Evolutionary conservation across 2,888 invertebrate species (phyloP), one percentile per base, ranked within the genome.

Genomic region (Synergus japonicus): DNA sequence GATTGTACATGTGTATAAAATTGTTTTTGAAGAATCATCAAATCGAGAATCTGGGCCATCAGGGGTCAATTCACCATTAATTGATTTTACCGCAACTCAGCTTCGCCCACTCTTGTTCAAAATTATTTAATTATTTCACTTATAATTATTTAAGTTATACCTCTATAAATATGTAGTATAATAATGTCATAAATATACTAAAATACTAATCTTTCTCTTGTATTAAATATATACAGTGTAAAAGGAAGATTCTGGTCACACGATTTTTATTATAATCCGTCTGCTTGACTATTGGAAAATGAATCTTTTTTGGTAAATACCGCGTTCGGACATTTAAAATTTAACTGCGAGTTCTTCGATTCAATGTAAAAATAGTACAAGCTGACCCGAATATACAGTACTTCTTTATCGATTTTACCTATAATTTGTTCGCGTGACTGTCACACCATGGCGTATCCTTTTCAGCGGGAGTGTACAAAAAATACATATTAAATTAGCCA

Each of bases 391-490:
- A 73, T 73, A 41, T 73, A 73, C 54, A 54, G 73, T 73, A 49
- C 73, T 54, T 73, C 73, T 54, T 73, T 73, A 73, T 73, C 54
- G 73, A 73, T 73, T 73, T 73, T 73, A n/a, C 54, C 73, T 73
- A 73, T 69, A 69, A 69, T 69, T 69, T 69, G 46, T 49, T 69
- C 29, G 69, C 49, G 69, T 69, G 49, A 69, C 73, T 73, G 54
- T 54, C 73, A 73, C 54, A 54, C 73, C 73, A 54, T 73, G 73
- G 54, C 37, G n/a, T 73, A 54, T 73, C 54, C 10, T 73, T 73
- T 73, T 4, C 15, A 54, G 4, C 37, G 29, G 37, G 7, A 73
- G 29, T 22, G 12, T 29, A 54, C 46, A 73, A 73, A 73, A 54
- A 73, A 49, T 73, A 29, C 0, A 18, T 46, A 37, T 54, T 37